These are phyloP conservation scores for Oxyteleia sp. DNA, from an alignment of 2,888 invertebrate species.

Conservation along the genomic window DNA sequence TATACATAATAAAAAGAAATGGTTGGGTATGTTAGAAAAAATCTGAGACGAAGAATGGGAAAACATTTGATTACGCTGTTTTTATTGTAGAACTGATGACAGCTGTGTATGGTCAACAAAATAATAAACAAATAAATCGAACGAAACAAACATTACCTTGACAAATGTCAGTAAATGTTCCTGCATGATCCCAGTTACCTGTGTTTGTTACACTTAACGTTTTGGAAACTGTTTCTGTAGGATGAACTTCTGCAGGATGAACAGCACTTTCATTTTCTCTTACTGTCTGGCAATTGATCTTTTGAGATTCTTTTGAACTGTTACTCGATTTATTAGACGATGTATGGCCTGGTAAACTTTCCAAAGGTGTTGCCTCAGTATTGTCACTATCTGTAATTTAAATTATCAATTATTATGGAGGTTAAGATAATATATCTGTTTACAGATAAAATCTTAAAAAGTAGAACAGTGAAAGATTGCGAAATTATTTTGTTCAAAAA, in stretches of 20 bases:
- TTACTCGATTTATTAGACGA: constrained; percentile 53
- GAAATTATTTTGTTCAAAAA: too few species aligned
- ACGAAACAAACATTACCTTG: not conserved
- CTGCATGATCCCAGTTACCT: constrained; percentile 11
- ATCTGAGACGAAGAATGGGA: too few species aligned
- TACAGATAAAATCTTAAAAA: too few species aligned
- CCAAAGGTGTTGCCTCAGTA: constrained; percentile 83
- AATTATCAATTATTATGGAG: constrained; percentile 45
- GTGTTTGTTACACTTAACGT: not conserved
- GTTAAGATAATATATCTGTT: too few species aligned
- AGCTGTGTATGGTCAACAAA: too few species aligned
- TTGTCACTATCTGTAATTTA: constrained; percentile 74
- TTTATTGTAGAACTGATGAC: too few species aligned
- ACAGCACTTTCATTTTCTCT: constrained; percentile 11
- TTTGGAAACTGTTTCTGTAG: not conserved
- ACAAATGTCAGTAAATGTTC: not conserved
- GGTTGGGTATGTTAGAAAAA: too few species aligned
- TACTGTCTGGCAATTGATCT: constrained; percentile 1
- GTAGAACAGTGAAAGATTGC: too few species aligned
- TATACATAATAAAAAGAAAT: too few species aligned
- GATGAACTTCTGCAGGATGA: not conserved
- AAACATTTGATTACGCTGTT: too few species aligned
- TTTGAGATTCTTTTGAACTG: constrained; percentile 33
- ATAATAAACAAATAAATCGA: not conserved
- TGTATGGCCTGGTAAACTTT: constrained; percentile 82